These are phyloP conservation scores for Coranthus polyacanthus DNA, from an alignment of 2,797 vertebrate species.

Conservation along the genomic window DNA sequence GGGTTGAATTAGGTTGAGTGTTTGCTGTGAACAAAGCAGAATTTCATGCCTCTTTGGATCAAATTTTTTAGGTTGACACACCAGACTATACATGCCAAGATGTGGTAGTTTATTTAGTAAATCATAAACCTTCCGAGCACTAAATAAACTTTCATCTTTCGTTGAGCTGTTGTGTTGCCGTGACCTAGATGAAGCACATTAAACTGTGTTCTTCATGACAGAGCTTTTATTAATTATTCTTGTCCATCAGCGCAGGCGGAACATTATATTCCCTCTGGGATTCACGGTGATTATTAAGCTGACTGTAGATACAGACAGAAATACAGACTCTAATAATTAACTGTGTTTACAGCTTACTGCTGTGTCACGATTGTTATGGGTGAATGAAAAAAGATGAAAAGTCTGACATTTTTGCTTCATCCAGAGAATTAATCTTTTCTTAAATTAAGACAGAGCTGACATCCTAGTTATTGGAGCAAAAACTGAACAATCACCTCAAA, in stretches of 20 bases:
- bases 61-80: too few relatives aligned
- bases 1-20: too few relatives aligned
- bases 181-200: neutral
- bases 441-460: too few relatives aligned
- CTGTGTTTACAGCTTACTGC: neutral
- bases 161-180: neutral
- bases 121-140: too few relatives aligned
- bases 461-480: too few relatives aligned
- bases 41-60: too few relatives aligned
- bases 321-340: neutral
- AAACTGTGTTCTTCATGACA: neutral
- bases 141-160: neutral
- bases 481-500: too few relatives aligned
- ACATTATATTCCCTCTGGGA: neutral
- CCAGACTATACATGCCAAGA: too few relatives aligned
- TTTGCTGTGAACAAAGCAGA: too few relatives aligned
- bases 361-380: neutral
- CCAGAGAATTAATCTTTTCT: neutral
- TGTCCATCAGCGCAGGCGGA: neutral
- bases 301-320: neutral
- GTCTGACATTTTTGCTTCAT: neutral
- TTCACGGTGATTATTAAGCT: neutral
- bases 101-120: too few relatives aligned
- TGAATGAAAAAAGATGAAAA: neutral
- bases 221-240: conserved; percentile 4